Evolutionary conservation across 2,888 invertebrate species (phyloP), one percentile per base, ranked within the genome.

Genomic region (Melipona beecheii): DNA sequence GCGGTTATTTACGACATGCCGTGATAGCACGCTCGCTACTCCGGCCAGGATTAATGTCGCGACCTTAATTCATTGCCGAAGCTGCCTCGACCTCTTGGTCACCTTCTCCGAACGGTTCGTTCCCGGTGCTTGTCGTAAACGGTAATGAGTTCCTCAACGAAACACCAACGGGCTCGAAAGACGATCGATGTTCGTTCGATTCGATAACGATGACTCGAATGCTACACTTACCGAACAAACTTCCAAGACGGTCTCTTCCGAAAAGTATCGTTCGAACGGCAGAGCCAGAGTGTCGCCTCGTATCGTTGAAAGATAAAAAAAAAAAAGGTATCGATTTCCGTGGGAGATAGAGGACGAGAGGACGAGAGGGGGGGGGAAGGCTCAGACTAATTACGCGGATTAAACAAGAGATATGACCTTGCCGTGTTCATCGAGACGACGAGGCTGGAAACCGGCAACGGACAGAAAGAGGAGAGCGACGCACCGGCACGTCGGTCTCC

Each of bases 1-100:
- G 66, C 76, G 78, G 84, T 89, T 88, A 88, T 90, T 89, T 89
- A 91, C 89, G 87, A 87, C 87, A 90, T 86, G 85, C 82, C 89
- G 88, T 85, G 87, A 88, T 88, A 83, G 89, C 87, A 78, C 84
- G 86, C 76, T 77, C 68, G 69, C 75, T 78, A 78, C 83, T 68
- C 66, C 36, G 73, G 64, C 62, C 77, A 73, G 81, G 79, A 87
- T 82, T 87, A 86, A 85, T 81, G 85, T 85, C 81, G 79, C 79
- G 85, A 49, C 77, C 77, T 84, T 87, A 84, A 84, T 84, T 86
- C 85, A 87, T 85, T 69, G 77, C 54, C 77, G 60, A 81, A 71
- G 43, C 73, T 78, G 75, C 69, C 81, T 69, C 75, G 70, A 60
- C 77, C 69, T 60, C 70, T 50, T 36, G 58, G 75, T 56, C 70